Percentiles rank a stretch among this genome's conserved stretches.
phyloP scores from a whole-genome alignment of 2,888 invertebrate genomes.

The Sphaeridia pumilis region DNA sequence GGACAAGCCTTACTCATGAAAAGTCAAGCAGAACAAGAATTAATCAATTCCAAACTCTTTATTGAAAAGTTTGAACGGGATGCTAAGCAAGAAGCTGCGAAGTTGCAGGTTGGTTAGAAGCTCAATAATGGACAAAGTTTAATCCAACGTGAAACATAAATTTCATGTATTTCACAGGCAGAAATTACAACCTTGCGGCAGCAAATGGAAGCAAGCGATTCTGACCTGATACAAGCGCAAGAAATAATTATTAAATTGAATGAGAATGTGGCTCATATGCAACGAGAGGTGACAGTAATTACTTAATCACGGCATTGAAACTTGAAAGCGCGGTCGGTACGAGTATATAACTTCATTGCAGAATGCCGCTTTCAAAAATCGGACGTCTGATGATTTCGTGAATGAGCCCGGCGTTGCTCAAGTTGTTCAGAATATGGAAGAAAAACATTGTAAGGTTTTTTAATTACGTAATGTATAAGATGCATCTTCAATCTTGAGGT shows the following conservation, averaged over 20 bases:
- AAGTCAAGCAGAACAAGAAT: conserved; percentile 63
- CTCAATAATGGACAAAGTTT: background rate
- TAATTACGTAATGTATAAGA: background rate
- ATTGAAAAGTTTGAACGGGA: conserved; percentile 62
- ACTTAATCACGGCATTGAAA: background rate
- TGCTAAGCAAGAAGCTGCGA: conserved; percentile 59
- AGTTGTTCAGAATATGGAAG: conserved; percentile 65
- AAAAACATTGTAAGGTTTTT: conserved; percentile 63
- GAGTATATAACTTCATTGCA: background rate
- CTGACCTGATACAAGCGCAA: conserved; percentile 65
- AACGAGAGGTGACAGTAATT: conserved; percentile 57
- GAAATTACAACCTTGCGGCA: conserved; percentile 62
- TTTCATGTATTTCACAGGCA: conserved; percentile 40
- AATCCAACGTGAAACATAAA: background rate
- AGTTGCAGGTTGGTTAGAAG: conserved; percentile 46
- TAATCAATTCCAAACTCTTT: conserved; percentile 52
- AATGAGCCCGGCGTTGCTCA: conserved; percentile 58
- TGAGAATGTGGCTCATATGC: conserved; percentile 64
- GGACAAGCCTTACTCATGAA: conserved; percentile 64
- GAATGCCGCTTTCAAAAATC: conserved; percentile 5
- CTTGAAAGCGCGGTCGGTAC: background rate
- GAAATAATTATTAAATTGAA: conserved; percentile 64
- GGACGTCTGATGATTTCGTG: conserved; percentile 10
- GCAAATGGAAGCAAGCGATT: conserved; percentile 65
- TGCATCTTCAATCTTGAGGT: background rate